Evolutionary conservation across 1,140 invertebrate genomes (phyloP), one percentile per base, ranked within the genome.

Genomic region (Drosophila sucinea): DNA sequence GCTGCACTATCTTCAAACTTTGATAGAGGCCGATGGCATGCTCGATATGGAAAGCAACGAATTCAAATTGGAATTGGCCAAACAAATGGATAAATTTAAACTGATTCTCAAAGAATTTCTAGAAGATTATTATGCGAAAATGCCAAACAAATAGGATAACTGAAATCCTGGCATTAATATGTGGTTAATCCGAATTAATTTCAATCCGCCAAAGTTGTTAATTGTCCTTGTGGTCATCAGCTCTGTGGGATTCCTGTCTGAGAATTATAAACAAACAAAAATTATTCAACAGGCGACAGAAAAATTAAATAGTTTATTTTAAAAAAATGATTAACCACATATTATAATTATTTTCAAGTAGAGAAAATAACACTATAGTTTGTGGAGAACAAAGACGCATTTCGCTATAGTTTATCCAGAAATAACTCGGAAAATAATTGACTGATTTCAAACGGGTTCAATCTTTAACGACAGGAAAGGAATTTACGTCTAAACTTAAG

Each of bases 21-120:
- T 92, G 17, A 47, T 11, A 3, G 85, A 92, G 6, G 89, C 91
- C 0, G 77, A 91, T 30, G 91, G 91, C 56, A 85, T 92, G 90
- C 33, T 92, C 5, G 91, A 91, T 17, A 85, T 81, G 2, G 90
- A 91, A 2, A 60, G 40, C 0, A 67, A 81, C 32, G 81, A 91
- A 25, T 73, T 77, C 30, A 81, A 89, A 35, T 30, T 61, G 4
- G 55, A 55, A 2, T 33, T 92, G 40, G 56, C 75, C 1, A 64
- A 61, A 8, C 89, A 91, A 35, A 72, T 72, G 0, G 80, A 92
- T 4, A 90, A 85, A 41, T 91, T 91, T 6, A 81, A 68, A 32
- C 41, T 73, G 7, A 80, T 90, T 5, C 51, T 92, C 0, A 91
- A 83, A 30, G 82, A 90, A 8, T 90, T 92, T n/a, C 67, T 83